Base-by-base conservation (phyloP, 2,797 vertebrate genomes). In the Sebastolobus altivelis region DNA sequence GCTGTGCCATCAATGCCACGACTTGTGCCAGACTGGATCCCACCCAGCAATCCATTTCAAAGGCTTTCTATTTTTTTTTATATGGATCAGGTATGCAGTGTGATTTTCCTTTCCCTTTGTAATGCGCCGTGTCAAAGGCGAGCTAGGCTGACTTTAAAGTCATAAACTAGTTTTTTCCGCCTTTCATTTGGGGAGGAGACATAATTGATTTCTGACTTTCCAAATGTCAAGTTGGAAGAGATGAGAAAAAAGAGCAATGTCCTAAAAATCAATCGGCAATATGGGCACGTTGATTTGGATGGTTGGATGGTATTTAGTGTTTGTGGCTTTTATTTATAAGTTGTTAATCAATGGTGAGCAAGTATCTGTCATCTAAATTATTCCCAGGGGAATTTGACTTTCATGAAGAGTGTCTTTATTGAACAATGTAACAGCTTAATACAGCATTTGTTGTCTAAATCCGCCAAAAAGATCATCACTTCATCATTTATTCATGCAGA, bases 101-200 rank as follows among this genome's bases (percentile, higher is more conserved):
- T 94, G 95, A 96, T 96, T 95, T 96, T 89, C 88, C 87, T 94
- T 95, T 95, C 92, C 89, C 95, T 96, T 96, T 96, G 95, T 96
- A 96, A 96, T 90, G 93, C 56, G 87, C 89, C 88, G 86, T 94
- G 95, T 95, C 93, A 96, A 95, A 96, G 94, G 94, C 92, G 91
- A 94, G 90, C 93, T 61, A 86, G 90, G 83, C 88, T 63, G 88
- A 94, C 93, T 93, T 94, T 95, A 94, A 95, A 95, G 92, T 91
- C 91, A 90, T 92, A 91, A 90, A 92, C 91, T 85, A 88, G 84
- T 93, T 95, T 95, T 95, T 95, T 91, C 81, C 9, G 83, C 92
- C 92, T 95, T 96, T 94, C 94, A 94, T 95, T 95, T 91, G 83
- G 85, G 89, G 89, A 84, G 88, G 88, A 91, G 90, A 92, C 89